Conservation (phyloP, 2,113 vertebrate genomes). For the Anarrhichthys ocellatus region DNA sequence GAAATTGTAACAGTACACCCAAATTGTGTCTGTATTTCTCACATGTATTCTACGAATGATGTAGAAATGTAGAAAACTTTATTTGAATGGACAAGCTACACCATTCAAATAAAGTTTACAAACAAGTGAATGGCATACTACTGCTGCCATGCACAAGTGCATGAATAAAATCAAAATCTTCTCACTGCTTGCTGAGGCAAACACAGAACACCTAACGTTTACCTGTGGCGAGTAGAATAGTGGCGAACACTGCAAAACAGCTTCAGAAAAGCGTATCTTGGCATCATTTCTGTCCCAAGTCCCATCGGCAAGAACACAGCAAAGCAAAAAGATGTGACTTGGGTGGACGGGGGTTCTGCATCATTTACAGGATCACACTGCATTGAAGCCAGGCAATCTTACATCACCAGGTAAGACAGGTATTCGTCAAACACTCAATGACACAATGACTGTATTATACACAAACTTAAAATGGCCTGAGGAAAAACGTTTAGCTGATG, state of each 20-base stretch:
- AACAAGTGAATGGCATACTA: not conserved
- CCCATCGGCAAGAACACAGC: not conserved
- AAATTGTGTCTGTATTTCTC: not conserved
- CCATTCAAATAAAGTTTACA: not conserved
- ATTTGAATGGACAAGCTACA: too few relatives aligned
- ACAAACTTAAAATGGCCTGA: not conserved
- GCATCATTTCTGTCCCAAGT: slow-evolving; percentile 28
- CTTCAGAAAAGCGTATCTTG: slow-evolving; percentile 32
- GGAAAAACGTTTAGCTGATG: not conserved
- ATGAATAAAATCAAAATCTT: not conserved
- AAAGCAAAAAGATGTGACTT: not conserved
- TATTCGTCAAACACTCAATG: slow-evolving; percentile 35
- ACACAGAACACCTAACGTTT: not conserved
- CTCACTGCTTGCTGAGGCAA: not conserved
- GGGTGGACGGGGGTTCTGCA: not conserved
- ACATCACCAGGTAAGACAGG: slow-evolving; percentile 4
- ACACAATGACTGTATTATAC: not conserved
- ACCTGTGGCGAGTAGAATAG: slow-evolving; percentile 42
- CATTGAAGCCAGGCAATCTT: not conserved
- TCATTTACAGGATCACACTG: not conserved
- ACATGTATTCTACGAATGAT: not conserved
- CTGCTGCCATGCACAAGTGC: not conserved
- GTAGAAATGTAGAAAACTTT: too few relatives aligned
- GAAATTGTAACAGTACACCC: not conserved
- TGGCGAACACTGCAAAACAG: not conserved